Conservation (phyloP, 2,113 vertebrate species). For the Dermatemys mawii region DNA sequence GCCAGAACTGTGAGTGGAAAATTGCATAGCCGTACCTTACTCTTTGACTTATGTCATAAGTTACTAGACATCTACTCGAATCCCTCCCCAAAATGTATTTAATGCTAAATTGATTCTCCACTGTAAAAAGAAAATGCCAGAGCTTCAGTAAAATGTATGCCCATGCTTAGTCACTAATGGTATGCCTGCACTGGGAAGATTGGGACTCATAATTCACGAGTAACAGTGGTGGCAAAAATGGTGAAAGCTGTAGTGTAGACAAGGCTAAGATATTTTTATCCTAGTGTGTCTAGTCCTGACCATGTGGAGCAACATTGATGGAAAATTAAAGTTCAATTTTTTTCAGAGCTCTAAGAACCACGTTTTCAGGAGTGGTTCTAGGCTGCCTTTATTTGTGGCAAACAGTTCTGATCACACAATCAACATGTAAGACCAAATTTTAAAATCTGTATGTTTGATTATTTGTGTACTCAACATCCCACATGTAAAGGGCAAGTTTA, state of each 20-base stretch:
- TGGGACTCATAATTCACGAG: not conserved
- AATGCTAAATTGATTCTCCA: no score
- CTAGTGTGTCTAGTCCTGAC: not conserved
- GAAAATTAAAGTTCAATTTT: not conserved
- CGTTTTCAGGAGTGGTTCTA: not conserved
- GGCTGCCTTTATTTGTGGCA: not conserved
- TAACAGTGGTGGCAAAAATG: no score
- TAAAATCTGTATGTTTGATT: not conserved
- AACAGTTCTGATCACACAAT: not conserved
- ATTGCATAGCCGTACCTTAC: not conserved
- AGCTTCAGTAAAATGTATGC: no score
- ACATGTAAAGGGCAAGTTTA: not conserved
- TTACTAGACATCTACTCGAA: not conserved
- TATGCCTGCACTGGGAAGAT: not conserved
- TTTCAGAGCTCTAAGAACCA: not conserved
- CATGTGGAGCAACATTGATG: not conserved
- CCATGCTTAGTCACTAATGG: not conserved
- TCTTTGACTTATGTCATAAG: not conserved
- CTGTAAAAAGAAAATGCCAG: no score
- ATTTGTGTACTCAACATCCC: not conserved
- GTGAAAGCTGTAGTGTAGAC: not conserved
- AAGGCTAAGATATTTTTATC: not conserved
- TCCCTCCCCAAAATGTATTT: no score
- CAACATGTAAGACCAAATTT: not conserved
- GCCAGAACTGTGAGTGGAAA: not conserved